Conservation (phyloP, 2,113 vertebrate species). For the Ellobius talpinus region DNA sequence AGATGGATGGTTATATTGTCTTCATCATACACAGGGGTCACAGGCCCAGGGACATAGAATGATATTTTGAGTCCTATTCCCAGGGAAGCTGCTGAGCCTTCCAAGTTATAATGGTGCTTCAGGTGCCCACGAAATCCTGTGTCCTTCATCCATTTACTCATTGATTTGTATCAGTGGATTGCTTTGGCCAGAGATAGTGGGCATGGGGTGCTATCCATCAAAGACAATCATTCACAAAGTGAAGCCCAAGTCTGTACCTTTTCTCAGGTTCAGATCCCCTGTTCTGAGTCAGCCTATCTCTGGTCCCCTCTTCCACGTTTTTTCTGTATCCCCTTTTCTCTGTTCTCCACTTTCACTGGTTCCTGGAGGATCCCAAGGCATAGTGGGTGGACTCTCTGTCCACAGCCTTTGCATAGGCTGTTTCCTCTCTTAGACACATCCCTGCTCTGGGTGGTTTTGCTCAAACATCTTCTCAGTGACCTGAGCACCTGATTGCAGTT, state of each 20-base stretch:
- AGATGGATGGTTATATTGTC: not conserved
- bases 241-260: not conserved
- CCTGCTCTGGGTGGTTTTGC: not conserved
- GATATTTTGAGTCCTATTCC: not conserved
- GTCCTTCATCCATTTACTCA: not conserved
- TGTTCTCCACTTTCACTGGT: not conserved
- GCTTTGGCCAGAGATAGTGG: not conserved
- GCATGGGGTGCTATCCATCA: not conserved
- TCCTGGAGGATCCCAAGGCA: not conserved
- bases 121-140: not conserved
- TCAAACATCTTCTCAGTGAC: not conserved
- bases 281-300: not conserved
- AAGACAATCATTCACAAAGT: not conserved
- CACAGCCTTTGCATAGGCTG: not conserved
- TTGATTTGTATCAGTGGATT: not conserved
- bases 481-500: not conserved
- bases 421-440: not conserved
- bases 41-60: no score
- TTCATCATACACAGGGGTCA: not conserved
- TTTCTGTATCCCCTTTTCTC: not conserved
- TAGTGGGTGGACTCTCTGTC: not conserved
- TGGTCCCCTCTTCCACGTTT: not conserved
- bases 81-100: not conserved
- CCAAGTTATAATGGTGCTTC: not conserved
- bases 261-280: not conserved